These are phyloP conservation scores for Drosophila nebulosa DNA, from an alignment of 1,140 invertebrate genomes.

Conservation along the genomic window DNA sequence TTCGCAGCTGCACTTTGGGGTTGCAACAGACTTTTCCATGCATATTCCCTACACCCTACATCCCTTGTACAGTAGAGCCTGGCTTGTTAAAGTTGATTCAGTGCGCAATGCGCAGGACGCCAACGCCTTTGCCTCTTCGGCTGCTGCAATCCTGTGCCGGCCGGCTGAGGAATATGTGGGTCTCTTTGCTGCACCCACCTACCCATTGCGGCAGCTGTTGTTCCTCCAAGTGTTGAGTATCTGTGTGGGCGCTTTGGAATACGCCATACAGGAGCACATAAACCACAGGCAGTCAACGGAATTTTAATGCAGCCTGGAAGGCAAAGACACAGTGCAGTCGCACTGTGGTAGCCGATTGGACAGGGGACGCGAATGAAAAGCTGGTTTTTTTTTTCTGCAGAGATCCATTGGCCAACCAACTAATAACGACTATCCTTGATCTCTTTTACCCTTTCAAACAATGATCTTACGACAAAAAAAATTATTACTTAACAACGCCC, in stretches of 20 bases:
- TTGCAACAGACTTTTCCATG: slow-evolving; percentile 28
- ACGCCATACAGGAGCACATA: slow-evolving; percentile 57
- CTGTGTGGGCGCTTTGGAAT: slow-evolving; percentile 58
- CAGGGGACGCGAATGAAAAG: no score
- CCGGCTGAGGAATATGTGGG: slow-evolving; percentile 57
- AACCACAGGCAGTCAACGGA: slow-evolving; percentile 8
- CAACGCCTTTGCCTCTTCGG: slow-evolving; percentile 32
- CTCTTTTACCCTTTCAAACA: no score
- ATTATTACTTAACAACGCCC: no score
- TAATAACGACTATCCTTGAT: no score
- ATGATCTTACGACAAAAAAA: no score
- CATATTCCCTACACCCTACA: neutral
- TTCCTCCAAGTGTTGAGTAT: neutral
- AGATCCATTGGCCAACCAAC: no score
- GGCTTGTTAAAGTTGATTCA: neutral
- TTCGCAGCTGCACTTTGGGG: slow-evolving; percentile 42
- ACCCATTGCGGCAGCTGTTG: no score
- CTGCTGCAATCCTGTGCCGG: slow-evolving; percentile 60
- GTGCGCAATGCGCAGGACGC: neutral
- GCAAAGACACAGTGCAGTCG: neutral
- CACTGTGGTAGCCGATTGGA: neutral
- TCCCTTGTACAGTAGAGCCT: slow-evolving; percentile 29
- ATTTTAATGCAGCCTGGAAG: neutral
- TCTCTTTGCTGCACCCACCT: slow-evolving; percentile 17
- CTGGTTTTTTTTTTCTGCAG: no score